Percentiles rank a stretch among this genome's conserved stretches.
These are phyloP conservation scores for Suillia variegata DNA, from an alignment of 2,888 invertebrate species.

Conservation along the genomic window DNA sequence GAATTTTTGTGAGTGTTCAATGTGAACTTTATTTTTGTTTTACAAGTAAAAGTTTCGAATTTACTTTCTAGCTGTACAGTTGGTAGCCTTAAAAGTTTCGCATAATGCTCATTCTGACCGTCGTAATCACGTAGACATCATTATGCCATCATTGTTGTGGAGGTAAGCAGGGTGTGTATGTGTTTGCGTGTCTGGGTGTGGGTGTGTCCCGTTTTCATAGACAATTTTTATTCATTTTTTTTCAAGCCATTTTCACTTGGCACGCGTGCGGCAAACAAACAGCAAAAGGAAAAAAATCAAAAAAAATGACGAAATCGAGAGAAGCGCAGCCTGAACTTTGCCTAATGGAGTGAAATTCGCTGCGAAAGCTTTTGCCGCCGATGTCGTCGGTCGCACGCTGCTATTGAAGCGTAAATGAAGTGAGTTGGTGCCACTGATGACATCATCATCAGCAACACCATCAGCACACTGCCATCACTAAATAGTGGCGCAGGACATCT, in stretches of 20 bases:
- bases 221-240: neutral
- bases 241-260: neutral
- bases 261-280: neutral
- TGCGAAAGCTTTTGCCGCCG: constrained; percentile 14
- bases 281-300: neutral
- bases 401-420: constrained; percentile 12
- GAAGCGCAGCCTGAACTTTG: constrained; percentile 18
- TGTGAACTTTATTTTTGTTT: too few relatives aligned
- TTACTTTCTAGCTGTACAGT: neutral
- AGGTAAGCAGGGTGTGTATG: constrained; percentile 10
- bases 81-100: too few relatives aligned
- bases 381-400: neutral
- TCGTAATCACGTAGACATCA: constrained; percentile 44
- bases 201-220: too few relatives aligned
- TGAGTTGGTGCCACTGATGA: constrained; percentile 42
- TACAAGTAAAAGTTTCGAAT: too few relatives aligned
- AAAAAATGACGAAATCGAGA: neutral
- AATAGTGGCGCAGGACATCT: too few relatives aligned
- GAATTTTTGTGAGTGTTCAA: neutral
- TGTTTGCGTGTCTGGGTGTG: neutral
- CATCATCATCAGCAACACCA: constrained; percentile 47
- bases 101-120: too few relatives aligned
- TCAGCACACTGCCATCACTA: too few relatives aligned
- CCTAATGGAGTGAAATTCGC: constrained; percentile 32
- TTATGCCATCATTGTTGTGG: constrained; percentile 40